Base-by-base conservation (phyloP, 2,113 vertebrate species). In the Coregonus clupeaformis region DNA sequence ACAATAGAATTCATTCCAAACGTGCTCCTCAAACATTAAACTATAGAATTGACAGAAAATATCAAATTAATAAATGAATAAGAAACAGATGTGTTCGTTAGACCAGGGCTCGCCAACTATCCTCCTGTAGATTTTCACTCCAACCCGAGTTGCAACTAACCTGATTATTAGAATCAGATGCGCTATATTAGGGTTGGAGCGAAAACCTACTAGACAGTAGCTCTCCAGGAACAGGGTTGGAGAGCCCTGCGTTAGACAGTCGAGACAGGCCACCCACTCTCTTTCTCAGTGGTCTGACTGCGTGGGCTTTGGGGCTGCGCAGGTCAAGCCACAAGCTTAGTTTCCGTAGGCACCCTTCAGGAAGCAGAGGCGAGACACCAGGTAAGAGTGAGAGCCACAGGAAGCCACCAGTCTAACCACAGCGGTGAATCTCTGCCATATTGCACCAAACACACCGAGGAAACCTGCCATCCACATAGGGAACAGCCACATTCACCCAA, bases 261-360 rank as follows among this genome's bases (percentile, higher is more conserved):
- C 30, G 65, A 16, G 52, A 30, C 16, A 29, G 9, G 5, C 5
- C 29, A 1, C 14, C 65, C 65, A 27, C 11, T 5, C 27, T 18
- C 65, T 32, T 32, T 13, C 36, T n/a, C 14, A 12, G 66, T 45
- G 66, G 57, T 11, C 5, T 22, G 57, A n/a, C 20, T n/a, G n/a
- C n/a, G n/a, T 60, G n/a, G 72, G 69, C 36, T 36, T 49, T 11
- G 11, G 7, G 14, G 65, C 47, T 77, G 49, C 74, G 18, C 29
- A 20, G 69, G 29, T 84, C 25, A 69, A 80, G 47, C 70, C 27
- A 22, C 64, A 22, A 74, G 42, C 29, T 22, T 27, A 14, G 49
- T n/a, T 6, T 45, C 66, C 42, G 74, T 24, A 2, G 25, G 6
- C 66, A 57, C 57, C 75, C 18, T 74, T 18, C 65, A 67, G 65